Evolutionary conservation across 2,797 vertebrate species (phyloP).

Genomic region (Mycteria americana): DNA sequence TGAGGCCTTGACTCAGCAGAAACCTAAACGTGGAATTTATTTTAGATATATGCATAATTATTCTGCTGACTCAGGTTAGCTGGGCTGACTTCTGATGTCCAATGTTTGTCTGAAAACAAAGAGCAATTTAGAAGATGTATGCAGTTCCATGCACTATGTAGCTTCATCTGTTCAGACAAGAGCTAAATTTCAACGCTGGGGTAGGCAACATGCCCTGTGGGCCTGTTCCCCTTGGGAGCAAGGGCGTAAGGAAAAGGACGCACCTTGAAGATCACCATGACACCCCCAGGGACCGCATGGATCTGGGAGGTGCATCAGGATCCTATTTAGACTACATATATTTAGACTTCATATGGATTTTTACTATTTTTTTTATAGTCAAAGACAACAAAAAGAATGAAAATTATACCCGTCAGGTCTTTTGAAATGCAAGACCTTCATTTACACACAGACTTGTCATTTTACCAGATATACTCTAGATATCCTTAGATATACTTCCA

Average conservation of each 20-base stretch:
- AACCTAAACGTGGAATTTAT: neutral
- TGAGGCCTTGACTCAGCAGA: slow-evolving; percentile 6
- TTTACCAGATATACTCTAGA: neutral
- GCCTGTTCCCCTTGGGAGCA: neutral
- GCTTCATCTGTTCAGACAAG: neutral
- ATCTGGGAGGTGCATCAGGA: neutral
- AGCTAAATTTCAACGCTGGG: neutral
- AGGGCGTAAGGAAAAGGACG: neutral
- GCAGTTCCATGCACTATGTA: neutral
- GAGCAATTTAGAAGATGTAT: neutral
- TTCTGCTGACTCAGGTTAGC: slow-evolving; percentile 13
- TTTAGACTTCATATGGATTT: neutral
- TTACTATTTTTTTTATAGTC: neutral
- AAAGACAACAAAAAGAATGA: neutral
- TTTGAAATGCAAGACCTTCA: neutral
- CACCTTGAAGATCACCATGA: neutral
- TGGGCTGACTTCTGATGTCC: slow-evolving; percentile 3
- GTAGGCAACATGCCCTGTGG: neutral
- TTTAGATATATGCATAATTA: neutral
- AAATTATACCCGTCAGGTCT: neutral
- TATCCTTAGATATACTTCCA: neutral
- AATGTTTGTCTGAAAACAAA: neutral
- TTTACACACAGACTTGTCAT: neutral
- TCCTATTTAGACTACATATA: neutral
- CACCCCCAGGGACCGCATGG: neutral